Conservation (phyloP, 2,797 vertebrate genomes). For the Spatula clypeata region DNA sequence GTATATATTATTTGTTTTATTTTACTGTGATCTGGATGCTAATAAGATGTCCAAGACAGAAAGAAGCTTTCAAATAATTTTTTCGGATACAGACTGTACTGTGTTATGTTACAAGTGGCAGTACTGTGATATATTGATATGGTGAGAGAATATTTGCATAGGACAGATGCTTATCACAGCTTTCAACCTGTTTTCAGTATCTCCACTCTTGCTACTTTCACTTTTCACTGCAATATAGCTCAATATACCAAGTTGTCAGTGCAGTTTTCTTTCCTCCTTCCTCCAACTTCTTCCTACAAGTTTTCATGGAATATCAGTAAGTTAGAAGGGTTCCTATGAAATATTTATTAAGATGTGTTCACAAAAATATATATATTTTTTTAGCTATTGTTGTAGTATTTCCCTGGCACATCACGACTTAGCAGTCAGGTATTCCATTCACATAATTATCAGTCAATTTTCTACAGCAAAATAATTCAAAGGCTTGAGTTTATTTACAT, state of each 20-base stretch:
- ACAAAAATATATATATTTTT: neutral
- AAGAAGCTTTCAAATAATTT: neutral
- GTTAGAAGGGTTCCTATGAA: neutral
- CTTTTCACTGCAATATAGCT: neutral
- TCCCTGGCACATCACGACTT: neutral
- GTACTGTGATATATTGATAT: neutral
- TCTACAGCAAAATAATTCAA: neutral
- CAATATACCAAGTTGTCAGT: neutral
- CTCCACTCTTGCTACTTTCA: neutral
- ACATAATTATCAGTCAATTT: neutral
- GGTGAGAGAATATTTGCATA: neutral
- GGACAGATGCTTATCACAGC: neutral
- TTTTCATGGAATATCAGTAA: neutral
- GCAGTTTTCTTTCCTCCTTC: neutral
- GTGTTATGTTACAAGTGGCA: neutral
- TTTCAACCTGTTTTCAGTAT: neutral
- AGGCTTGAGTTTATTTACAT: neutral
- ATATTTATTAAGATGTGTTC: rapidly evolving
- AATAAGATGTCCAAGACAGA: neutral
- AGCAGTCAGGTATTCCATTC: neutral
- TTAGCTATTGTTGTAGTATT: neutral
- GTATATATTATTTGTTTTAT: neutral
- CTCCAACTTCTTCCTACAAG: neutral
- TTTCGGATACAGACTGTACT: neutral
- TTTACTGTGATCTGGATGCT: neutral